Base-by-base conservation (phyloP, 92 coral and sea anemone genomes). In the Heteractis magnifica region DNA sequence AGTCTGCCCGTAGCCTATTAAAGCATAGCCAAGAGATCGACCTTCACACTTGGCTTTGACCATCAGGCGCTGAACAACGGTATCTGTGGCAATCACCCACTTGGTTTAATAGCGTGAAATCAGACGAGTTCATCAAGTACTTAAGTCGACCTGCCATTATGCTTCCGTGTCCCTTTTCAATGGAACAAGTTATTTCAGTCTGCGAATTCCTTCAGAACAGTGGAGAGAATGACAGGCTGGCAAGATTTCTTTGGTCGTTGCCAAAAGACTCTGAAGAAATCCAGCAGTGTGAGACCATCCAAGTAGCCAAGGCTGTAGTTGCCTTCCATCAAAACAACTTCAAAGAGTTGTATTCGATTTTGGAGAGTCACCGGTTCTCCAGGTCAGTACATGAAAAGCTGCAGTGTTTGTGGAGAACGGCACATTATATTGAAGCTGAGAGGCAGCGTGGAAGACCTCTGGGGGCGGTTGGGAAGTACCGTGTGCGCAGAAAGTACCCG, bases 381-480 rank as follows among this genome's bases (percentile, higher is more conserved):
- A 94, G 90, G 76, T 77, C 88, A 34, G 87, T 82, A 81, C 99
- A 96, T 84, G 99, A 92, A 75, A 93, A 91, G 23, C 81, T 96
- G 60, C 98, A 94, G 80, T 88, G 97, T 52, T 81, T 96, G 10
- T 96, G 99, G 99, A 86, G 94, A 64, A 92, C 94, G 4, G 99
- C 99, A 51, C 96, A 91, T 65, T 96, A 96, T 86, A 84, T 92
- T 34, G 98, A 96, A 82, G 99, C 98, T 0, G 99, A 96, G 80
- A 88, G 89, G 53, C 92, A 84, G n/a, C 90, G 97, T 16, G 98
- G 95, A 8, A 85, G 97, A 34, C 95, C 98, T 0, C 80, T 96
- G 79, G 99, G 95, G 5, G 98, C 99, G 44, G 99, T 94, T 71
- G 98, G 94, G 48, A 94, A 96, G 89, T 96, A 96, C 84, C 88